Percentiles rank a stretch among this genome's conserved stretches.
phyloP scores from a whole-genome alignment of 2,113 vertebrate genomes.

The Cryptoleucopteryx plumbea region DNA sequence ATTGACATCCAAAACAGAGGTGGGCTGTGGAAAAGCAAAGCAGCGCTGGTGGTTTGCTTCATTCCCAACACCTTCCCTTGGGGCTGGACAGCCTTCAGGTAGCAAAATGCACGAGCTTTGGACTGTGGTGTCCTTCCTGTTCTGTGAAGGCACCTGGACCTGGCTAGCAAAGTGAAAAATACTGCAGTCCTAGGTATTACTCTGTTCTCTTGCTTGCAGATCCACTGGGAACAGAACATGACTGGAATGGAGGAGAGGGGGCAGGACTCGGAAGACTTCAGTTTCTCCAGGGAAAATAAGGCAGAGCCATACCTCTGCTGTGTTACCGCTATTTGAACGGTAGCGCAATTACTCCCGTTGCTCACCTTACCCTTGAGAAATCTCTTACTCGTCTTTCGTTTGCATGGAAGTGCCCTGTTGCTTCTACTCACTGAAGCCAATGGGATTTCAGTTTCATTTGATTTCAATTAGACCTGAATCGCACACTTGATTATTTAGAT shows the following conservation, averaged over 20 bases:
- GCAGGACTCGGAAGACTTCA: background rate
- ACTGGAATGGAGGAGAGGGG: accelerated
- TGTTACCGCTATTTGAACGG: accelerated
- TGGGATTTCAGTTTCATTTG: background rate
- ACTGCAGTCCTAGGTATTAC: accelerated
- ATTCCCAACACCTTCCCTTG: background rate
- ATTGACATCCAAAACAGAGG: background rate
- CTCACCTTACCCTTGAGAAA: background rate
- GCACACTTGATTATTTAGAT: background rate
- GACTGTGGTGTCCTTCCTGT: accelerated
- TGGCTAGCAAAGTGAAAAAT: background rate
- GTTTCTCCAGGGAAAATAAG: background rate
- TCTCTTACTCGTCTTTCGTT: background rate
- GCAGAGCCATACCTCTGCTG: accelerated
- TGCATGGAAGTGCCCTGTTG: background rate
- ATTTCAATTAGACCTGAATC: background rate
- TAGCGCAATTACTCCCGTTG: accelerated
- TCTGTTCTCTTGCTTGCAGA: background rate
- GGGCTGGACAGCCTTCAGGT: background rate
- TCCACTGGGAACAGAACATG: background rate
- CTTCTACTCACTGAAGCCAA: background rate
- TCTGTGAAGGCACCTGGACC: accelerated
- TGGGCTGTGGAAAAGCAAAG: background rate
- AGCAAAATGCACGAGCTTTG: background rate
- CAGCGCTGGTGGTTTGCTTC: too few relatives aligned